Evolutionary conservation across 2,797 vertebrate species (phyloP), one percentile per base, ranked within the genome.

Genomic region (Menidia menidia): DNA sequence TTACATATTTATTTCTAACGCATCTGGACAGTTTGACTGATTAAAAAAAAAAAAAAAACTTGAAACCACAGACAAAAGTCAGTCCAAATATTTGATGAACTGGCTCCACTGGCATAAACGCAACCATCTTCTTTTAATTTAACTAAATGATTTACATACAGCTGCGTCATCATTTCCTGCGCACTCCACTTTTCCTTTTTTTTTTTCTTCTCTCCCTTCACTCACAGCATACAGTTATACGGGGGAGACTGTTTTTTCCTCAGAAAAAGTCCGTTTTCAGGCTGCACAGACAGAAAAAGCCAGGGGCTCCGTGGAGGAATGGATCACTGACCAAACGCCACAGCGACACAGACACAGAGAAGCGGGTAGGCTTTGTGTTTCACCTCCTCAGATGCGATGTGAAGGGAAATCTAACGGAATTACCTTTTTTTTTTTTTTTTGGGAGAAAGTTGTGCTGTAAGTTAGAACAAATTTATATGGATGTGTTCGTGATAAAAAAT

Each of bases 81-180:
- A 53, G 9, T 25, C 13, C 1, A 31, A 14, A 53, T 53, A 53
- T 53, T 14, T 53, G 51, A 53, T 14, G 50, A 52, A 39, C 15
- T 60, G n/a, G 51, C 50, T 53, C 42, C 18, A 9, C 32, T 16
- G 19, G 54, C 30, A 77, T 52, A 60, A 67, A 25, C 60, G 18
- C 68, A 7, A 45, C 42, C 50, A 71, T 69, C 58, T 75, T 74
- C 52, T 72, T 75, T 82, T 73, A 53, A 58, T 76, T 59, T 53
- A 33, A 71, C 65, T 58, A 41, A 73, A 55, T 87, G 77, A 86
- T 89, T 89, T 88, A 87, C 83, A 87, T 89, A 75, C 79, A 84
- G 88, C 89, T 79, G 82, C 92, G 94, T 95, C 95, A 94, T 92
- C 92, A 75, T 94, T 96, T 97, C 96, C 96, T 95, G 94, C 87